phyloP scores from a whole-genome alignment of 2,888 invertebrate species.

The Seladonia tumulorum region DNA sequence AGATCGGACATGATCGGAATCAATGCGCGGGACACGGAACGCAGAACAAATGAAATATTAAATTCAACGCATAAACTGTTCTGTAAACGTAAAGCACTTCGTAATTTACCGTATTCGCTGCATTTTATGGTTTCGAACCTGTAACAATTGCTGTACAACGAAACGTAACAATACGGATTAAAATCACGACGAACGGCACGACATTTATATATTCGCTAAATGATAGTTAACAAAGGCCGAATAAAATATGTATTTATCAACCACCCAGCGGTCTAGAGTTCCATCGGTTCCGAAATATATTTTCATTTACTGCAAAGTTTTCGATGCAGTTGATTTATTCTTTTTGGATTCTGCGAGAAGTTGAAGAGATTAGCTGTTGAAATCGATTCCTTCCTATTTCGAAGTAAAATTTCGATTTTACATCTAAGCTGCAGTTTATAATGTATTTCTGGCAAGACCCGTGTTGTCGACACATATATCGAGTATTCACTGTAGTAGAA shows the following conservation, averaged over 20 bases:
- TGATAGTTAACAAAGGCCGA: slow-evolving; percentile 6
- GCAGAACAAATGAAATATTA: background rate
- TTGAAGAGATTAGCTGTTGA: background rate
- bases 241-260: background rate
- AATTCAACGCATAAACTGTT: background rate
- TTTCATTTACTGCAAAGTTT: background rate
- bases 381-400: background rate
- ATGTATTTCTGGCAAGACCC: no score
- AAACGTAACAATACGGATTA: background rate
- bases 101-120: background rate
- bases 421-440: no score
- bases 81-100: background rate
- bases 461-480: no score
- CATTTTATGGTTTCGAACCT: background rate
- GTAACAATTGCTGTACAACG: background rate
- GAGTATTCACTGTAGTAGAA: no score
- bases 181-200: background rate
- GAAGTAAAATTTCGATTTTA: no score
- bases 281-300: background rate
- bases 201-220: slow-evolving; percentile 4
- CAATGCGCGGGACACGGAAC: background rate
- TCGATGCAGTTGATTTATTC: background rate
- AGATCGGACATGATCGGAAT: background rate
- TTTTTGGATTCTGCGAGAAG: background rate
- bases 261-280: background rate